These are phyloP conservation scores for Margaritifera margaritifera DNA, from an alignment of 2,888 invertebrate genomes.

Conservation along the genomic window DNA sequence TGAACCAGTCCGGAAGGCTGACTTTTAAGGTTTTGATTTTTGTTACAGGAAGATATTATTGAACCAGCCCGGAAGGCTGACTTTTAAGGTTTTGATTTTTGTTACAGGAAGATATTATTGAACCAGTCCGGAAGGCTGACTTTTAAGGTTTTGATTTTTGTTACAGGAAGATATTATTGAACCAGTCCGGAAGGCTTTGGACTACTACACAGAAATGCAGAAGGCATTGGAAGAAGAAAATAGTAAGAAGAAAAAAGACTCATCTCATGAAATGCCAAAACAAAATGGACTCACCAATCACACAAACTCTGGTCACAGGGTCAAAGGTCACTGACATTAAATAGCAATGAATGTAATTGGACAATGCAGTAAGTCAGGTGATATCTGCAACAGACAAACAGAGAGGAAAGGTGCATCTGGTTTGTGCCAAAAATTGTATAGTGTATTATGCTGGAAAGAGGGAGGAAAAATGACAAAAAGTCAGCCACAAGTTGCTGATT, in stretches of 20 bases:
- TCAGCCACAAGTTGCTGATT: too few species aligned
- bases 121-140: slow-evolving; percentile 55
- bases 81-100: background rate
- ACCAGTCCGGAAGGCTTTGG: slow-evolving; percentile 65
- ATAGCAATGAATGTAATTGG: too few species aligned
- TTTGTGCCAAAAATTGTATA: too few species aligned
- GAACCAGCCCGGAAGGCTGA: slow-evolving; percentile 62
- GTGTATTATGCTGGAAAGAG: too few species aligned
- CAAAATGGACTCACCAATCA: slow-evolving; percentile 42
- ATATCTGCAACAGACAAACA: too few species aligned
- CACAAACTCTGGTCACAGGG: too few species aligned
- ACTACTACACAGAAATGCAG: slow-evolving; percentile 70
- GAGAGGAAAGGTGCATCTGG: too few species aligned
- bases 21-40: background rate
- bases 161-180: slow-evolving; percentile 67
- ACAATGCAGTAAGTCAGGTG: too few species aligned
- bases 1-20: slow-evolving; percentile 62
- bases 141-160: background rate
- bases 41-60: slow-evolving; percentile 66
- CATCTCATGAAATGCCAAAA: slow-evolving; percentile 31
- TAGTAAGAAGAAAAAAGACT: slow-evolving; percentile 48
- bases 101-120: slow-evolving; percentile 66
- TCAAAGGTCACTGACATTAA: too few species aligned
- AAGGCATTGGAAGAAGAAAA: slow-evolving; percentile 64
- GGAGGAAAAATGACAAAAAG: too few species aligned